phyloP scores from a whole-genome alignment of 2,113 vertebrate species.

The Notechis scutatus region DNA sequence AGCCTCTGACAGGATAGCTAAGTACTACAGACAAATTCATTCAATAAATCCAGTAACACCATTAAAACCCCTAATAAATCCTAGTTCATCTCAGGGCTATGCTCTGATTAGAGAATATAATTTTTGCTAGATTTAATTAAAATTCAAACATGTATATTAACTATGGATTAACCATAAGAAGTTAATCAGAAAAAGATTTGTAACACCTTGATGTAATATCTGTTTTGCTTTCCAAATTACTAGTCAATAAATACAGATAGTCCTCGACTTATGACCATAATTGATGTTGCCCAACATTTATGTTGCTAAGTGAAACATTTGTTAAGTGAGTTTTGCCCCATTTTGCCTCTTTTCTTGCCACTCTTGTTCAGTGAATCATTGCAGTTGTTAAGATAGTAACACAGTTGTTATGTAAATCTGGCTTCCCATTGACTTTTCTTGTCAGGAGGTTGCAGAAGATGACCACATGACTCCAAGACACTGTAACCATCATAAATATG shows the following conservation, averaged over 20 bases:
- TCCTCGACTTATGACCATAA: no score
- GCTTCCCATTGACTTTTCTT: no score
- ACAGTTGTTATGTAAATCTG: no score
- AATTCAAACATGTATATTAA: not conserved
- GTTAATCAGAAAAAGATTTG: not conserved
- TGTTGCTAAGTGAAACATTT: no score
- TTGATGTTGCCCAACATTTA: no score
- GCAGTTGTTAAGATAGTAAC: no score
- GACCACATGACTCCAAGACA: no score
- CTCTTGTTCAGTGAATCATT: no score
- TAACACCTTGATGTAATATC: not conserved
- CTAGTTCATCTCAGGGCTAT: not conserved
- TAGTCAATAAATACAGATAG: not conserved
- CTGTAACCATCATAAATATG: no score
- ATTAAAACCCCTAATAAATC: not conserved
- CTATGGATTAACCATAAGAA: not conserved
- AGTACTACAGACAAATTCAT: not conserved
- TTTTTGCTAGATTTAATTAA: not conserved
- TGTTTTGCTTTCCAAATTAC: not conserved
- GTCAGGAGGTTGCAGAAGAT: no score
- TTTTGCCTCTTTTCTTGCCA: no score
- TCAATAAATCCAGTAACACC: not conserved
- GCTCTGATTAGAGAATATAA: not conserved
- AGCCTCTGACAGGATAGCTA: not conserved
- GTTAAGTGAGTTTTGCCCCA: no score